Evolutionary conservation across 2,888 invertebrate genomes (phyloP).

Genomic region (Lordiphosa andalusiaca): DNA sequence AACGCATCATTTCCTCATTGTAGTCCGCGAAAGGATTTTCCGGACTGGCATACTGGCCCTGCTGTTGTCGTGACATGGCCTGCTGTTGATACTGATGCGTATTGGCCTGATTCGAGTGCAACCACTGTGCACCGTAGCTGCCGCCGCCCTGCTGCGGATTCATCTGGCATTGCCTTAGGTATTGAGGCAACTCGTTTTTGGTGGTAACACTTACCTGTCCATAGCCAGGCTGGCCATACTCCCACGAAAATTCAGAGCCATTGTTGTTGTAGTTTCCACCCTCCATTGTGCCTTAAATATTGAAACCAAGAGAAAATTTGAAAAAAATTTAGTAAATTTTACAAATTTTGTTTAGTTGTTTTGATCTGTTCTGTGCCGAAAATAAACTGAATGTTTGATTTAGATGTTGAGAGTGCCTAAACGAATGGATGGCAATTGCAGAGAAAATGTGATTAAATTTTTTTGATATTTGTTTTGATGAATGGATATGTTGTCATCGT

Average conservation of each 20-base stretch:
- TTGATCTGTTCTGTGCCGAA: too few species aligned
- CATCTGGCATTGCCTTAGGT: background rate
- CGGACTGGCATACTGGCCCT: background rate
- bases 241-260: slow-evolving; percentile 53
- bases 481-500: too few species aligned
- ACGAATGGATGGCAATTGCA: too few species aligned
- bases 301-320: too few species aligned
- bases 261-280: slow-evolving; percentile 32
- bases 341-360: too few species aligned
- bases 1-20: slow-evolving; percentile 50
- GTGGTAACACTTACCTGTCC: slow-evolving; percentile 41
- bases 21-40: slow-evolving; percentile 37
- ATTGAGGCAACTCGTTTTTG: background rate
- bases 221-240: slow-evolving; percentile 35
- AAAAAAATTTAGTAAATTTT: too few species aligned
- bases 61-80: slow-evolving; percentile 10
- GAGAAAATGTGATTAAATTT: too few species aligned
- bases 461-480: too few species aligned
- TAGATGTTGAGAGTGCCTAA: too few species aligned
- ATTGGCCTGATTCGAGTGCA: slow-evolving; percentile 54
- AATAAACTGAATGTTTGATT: background rate
- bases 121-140: slow-evolving; percentile 38
- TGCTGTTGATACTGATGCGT: slow-evolving; percentile 10
- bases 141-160: slow-evolving; percentile 27
- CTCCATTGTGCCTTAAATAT: slow-evolving; percentile 30